A percentile compares a stretch with the other conserved stretches of the same genome.
These are phyloP conservation scores for Galeruca laticollis DNA, from an alignment of 2,888 invertebrate genomes.

Conservation along the genomic window DNA sequence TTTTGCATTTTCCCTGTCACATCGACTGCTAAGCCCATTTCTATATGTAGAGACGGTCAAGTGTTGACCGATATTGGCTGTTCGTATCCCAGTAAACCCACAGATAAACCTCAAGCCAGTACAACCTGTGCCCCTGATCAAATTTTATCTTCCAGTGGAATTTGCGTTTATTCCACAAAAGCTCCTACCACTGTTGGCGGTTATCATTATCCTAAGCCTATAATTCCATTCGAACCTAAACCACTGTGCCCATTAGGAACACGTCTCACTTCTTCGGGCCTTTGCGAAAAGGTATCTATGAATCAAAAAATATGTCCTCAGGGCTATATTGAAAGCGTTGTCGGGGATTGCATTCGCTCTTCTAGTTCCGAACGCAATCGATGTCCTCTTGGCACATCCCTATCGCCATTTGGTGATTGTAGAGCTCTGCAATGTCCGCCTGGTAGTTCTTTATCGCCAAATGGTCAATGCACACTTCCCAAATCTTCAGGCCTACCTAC, in stretches of 20 bases:
- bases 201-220: constrained; percentile 42
- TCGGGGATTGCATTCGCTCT: constrained; percentile 58
- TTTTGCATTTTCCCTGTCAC: no score
- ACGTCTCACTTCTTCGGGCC: constrained; percentile 27
- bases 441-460: constrained; percentile 39
- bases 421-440: constrained; percentile 34
- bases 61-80: constrained; percentile 33
- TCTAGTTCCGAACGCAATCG: neutral
- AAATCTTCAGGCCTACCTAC: constrained; percentile 40
- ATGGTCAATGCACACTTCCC: constrained; percentile 42
- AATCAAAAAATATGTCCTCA: constrained; percentile 38
- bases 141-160: constrained; percentile 37
- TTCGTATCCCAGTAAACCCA: constrained; percentile 31
- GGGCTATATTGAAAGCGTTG: constrained; percentile 62
- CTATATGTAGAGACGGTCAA: constrained; percentile 60
- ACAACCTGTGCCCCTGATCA: constrained; percentile 43
- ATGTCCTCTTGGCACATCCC: constrained; percentile 45
- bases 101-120: constrained; percentile 5
- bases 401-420: constrained; percentile 43
- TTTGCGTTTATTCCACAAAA: constrained; percentile 9
- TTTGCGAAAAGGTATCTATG: constrained; percentile 50
- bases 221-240: constrained; percentile 39
- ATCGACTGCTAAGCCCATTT: constrained; percentile 51
- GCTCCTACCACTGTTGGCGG: constrained; percentile 39
- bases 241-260: constrained; percentile 32